Conservation (phyloP, 2,888 invertebrate species). For the Drosophila ezoana region DNA sequence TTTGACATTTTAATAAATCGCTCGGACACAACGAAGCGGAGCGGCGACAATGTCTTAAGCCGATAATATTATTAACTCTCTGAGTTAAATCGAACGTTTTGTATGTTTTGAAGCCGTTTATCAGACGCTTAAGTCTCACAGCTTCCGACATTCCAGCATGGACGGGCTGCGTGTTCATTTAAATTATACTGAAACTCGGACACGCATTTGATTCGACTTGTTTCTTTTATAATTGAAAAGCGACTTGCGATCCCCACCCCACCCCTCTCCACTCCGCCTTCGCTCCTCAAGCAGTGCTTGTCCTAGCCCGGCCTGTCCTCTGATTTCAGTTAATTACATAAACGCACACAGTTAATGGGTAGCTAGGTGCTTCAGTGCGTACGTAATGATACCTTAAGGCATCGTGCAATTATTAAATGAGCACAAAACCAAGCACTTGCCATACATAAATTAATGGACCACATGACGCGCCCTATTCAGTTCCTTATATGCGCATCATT, state of each 20-base stretch:
- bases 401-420: constrained; percentile 85
- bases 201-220: constrained; percentile 41
- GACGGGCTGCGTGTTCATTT: constrained; percentile 32
- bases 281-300: not conserved
- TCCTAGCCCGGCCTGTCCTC: constrained; percentile 10
- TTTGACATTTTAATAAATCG: constrained; percentile 81
- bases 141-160: constrained; percentile 68
- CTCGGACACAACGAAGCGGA: constrained; percentile 69
- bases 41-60: constrained; percentile 77
- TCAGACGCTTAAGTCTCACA: constrained; percentile 68
- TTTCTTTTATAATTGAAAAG: constrained; percentile 60
- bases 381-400: constrained; percentile 84
- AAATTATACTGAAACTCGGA: constrained; percentile 43
- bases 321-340: constrained; percentile 72
- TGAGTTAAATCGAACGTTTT: constrained; percentile 79
- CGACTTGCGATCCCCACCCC: constrained; percentile 21
- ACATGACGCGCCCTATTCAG: constrained; percentile 48
- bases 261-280: not conserved
- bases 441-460: constrained; percentile 72
- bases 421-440: constrained; percentile 81
- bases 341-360: constrained; percentile 65
- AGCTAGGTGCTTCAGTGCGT: constrained; percentile 58
- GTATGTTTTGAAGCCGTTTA: constrained; percentile 76
- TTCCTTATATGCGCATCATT: constrained; percentile 26
- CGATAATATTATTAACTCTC: constrained; percentile 79